phyloP scores from a whole-genome alignment of 2,888 invertebrate genomes.

The Hedya salicella region DNA sequence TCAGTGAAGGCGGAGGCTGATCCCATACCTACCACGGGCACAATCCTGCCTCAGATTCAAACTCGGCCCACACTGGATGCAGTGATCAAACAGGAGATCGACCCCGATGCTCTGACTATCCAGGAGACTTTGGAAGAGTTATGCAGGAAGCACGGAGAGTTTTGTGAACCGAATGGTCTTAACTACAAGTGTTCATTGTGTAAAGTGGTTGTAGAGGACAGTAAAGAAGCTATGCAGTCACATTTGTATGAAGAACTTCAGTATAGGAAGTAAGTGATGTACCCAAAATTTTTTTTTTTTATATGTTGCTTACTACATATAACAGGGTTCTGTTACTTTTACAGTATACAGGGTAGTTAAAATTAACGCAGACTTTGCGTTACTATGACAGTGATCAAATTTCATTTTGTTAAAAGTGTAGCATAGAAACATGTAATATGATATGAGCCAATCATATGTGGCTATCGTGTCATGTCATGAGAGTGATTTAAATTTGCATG shows the following conservation, averaged over 20 bases:
- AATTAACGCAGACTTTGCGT: no score
- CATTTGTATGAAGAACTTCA: conserved; percentile 88
- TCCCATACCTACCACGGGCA: background rate
- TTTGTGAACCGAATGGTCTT: conserved; percentile 81
- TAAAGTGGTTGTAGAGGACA: conserved; percentile 82
- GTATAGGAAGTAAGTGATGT: conserved; percentile 85
- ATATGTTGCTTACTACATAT: no score
- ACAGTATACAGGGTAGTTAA: no score
- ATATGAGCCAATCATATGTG: no score
- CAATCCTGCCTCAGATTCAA: conserved; percentile 15
- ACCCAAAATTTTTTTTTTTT: background rate
- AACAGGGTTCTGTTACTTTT: no score
- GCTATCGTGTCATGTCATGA: no score
- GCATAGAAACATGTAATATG: no score
- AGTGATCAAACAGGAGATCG: conserved; percentile 66
- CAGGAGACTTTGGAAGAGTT: conserved; percentile 62
- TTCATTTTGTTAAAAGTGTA: no score
- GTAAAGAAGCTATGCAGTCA: conserved; percentile 85
- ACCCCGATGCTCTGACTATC: conserved; percentile 50
- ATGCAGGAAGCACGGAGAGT: conserved; percentile 64
- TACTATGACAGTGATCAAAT: no score
- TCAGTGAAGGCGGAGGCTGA: conserved; percentile 62
- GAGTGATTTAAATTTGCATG: no score
- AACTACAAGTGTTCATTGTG: conserved; percentile 87
- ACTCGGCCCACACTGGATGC: conserved; percentile 17